These are phyloP conservation scores for Bovichtus diacanthus DNA, from an alignment of 2,797 vertebrate species.

Conservation along the genomic window DNA sequence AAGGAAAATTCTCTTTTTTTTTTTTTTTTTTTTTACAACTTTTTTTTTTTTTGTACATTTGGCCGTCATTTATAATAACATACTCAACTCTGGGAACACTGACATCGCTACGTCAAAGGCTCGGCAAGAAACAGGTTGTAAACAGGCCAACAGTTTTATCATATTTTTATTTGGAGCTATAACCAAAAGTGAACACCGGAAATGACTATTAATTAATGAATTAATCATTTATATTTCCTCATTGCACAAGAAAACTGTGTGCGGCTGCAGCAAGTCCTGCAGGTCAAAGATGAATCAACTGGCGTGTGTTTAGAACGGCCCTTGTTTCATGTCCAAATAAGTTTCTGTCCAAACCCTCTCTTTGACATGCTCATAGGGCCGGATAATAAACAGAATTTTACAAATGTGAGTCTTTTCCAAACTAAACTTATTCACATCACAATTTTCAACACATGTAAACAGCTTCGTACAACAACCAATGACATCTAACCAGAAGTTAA, in stretches of 20 bases:
- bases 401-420: neutral
- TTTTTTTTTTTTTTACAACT: too few species aligned
- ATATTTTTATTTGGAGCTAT: conserved; percentile 10
- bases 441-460: neutral
- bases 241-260: neutral
- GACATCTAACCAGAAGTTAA: neutral
- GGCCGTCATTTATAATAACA: conserved; percentile 12
- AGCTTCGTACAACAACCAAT: neutral
- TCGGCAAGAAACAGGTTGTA: neutral
- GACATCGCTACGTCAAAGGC: neutral
- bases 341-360: neutral
- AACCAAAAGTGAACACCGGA: neutral
- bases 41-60: conserved; percentile 11
- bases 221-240: neutral
- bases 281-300: neutral
- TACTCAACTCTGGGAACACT: conserved; percentile 14
- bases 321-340: neutral
- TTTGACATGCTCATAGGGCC: too few species aligned
- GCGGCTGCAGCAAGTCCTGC: neutral
- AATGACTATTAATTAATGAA: too few species aligned
- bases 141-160: neutral
- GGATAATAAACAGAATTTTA: neutral
- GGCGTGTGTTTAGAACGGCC: neutral
- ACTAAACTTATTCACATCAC: neutral
- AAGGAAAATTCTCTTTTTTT: conserved; percentile 18